A percentile compares a stretch with the other conserved stretches of the same genome.
Conservation (phyloP, 2,888 invertebrate species). For the Heteromyza rotundicornis region DNA sequence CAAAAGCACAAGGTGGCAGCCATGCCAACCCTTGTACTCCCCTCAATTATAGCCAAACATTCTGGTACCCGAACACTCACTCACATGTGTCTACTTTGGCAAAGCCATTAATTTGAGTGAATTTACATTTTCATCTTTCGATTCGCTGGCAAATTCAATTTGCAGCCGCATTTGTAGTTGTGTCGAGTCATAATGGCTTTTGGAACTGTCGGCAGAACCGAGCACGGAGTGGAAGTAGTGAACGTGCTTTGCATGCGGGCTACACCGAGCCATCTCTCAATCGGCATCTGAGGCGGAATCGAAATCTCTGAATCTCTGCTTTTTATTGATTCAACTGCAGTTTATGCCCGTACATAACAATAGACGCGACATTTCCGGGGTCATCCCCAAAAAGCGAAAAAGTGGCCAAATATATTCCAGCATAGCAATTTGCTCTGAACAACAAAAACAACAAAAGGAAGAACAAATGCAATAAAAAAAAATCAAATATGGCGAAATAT, state of each 20-base stretch:
- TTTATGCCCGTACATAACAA: slow-evolving; percentile 9
- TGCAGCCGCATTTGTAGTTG: neutral
- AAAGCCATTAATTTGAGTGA: slow-evolving; percentile 12
- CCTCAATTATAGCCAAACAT: too few relatives aligned
- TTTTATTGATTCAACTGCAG: slow-evolving; percentile 16
- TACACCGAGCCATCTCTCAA: too few relatives aligned
- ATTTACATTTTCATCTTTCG: slow-evolving; percentile 27
- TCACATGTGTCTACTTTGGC: too few relatives aligned
- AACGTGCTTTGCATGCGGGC: slow-evolving; percentile 15
- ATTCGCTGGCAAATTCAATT: slow-evolving; percentile 43
- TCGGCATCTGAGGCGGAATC: neutral
- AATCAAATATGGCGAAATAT: neutral
- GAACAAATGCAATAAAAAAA: neutral
- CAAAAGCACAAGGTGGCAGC: too few relatives aligned
- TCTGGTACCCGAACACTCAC: too few relatives aligned
- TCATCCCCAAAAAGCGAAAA: neutral
- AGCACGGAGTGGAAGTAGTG: too few relatives aligned
- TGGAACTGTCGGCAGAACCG: neutral
- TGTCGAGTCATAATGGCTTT: neutral
- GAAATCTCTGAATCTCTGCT: too few relatives aligned
- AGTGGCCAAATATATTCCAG: neutral
- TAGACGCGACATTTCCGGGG: slow-evolving; percentile 13
- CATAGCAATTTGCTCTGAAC: neutral
- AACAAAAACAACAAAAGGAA: neutral
- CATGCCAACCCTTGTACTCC: too few relatives aligned